Conservation (phyloP, 2,113 vertebrate genomes). For the Nipponia nippon region DNA sequence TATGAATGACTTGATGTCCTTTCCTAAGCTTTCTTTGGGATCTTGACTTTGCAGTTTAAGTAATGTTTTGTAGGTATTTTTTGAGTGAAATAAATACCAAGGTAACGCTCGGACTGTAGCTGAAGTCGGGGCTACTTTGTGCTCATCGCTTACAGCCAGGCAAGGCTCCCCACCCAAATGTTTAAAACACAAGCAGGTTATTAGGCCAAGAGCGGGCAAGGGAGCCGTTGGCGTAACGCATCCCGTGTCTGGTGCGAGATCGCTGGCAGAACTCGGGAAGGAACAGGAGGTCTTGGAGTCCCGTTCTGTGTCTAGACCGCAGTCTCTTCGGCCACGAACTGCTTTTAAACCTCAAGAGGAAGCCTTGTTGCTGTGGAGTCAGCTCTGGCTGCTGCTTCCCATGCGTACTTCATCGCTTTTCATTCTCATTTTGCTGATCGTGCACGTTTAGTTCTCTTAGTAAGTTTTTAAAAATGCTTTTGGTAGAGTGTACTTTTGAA, state of each 20-base stretch:
- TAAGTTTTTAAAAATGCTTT: not conserved
- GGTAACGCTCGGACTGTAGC: not conserved
- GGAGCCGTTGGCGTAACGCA: not conserved
- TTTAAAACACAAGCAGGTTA: not conserved
- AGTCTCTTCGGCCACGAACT: not conserved
- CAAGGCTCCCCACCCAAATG: not conserved
- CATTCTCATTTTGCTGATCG: not conserved
- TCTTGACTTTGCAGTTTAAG: not conserved
- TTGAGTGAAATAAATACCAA: not conserved
- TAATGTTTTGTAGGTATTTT: rapidly evolving
- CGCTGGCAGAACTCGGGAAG: not conserved
- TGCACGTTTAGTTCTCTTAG: not conserved
- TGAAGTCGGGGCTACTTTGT: not conserved
- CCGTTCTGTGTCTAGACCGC: not conserved
- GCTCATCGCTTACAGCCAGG: not conserved
- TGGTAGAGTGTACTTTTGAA: not conserved
- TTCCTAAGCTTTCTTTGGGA: not conserved
- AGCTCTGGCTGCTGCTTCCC: not conserved
- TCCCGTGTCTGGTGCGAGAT: rapidly evolving
- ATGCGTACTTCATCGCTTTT: rapidly evolving
- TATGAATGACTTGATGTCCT: not conserved
- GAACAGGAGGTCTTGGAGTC: no score
- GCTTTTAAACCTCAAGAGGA: not conserved
- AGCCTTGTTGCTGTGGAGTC: not conserved
- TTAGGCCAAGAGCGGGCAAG: no score